Base-by-base conservation (phyloP, 2,888 invertebrate species). In the Watsonalla binaria region DNA sequence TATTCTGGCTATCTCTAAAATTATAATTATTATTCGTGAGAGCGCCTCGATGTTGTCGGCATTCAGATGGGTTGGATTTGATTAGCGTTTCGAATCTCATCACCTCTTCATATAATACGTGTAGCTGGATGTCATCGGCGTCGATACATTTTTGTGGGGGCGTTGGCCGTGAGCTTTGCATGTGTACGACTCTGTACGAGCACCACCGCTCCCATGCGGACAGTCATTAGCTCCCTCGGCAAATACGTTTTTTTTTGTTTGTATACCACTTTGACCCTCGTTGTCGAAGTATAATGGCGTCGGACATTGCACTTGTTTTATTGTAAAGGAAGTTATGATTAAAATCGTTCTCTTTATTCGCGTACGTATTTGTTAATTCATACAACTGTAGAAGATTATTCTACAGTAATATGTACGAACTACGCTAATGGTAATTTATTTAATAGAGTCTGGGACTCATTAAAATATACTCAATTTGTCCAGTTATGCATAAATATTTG, bases 191-290 rank as follows among this genome's bases (percentile, higher is more conserved):
- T 80, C 71, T 74, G 70, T 65, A 63, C 60, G 63, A 62, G 61
- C 61, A 62, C 62, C 63, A 68, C 65, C 64, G 74, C 69, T 74
- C 74, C 65, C 78, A 76, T 79, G 74, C 74, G 64, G 71, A 78
- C 72, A 66, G 75, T 77, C 79, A 78, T 85, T 82, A 80, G 73
- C 73, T 76, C 80, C 80, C 77, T 77, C 69, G 63, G 73, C 74
- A 57, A 75, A 70, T 74, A 61, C 64, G 61, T 74, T 75, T 73
- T 75, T n/a, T 82, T 86, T 86, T 85, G 73, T 71, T 84, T 72
- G 63, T 74, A 66, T 74, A 76, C 59, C 65, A 66, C 72, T 80
- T 79, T 77, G 74, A 77, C 81, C 80, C 81, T 80, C 68, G 73
- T 72, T 76, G 24, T 24, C 70, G 72, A 67, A 70, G 71, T 72